These are phyloP conservation scores for Theocolax elegans DNA, from an alignment of 1,140 invertebrate species.

Conservation along the genomic window DNA sequence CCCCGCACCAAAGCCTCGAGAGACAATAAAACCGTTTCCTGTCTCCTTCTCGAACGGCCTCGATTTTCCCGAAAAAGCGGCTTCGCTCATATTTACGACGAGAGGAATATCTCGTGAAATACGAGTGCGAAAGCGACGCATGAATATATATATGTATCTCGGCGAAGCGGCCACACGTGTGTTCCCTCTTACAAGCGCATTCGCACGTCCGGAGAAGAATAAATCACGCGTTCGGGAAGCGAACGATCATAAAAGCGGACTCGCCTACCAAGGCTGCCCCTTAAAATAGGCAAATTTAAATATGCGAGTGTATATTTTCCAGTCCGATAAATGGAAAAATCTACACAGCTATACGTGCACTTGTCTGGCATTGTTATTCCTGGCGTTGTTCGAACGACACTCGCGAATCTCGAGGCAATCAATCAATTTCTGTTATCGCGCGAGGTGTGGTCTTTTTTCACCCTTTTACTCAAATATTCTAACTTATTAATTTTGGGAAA, in stretches of 20 bases:
- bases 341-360: not conserved
- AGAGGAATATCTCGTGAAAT: constrained; percentile 14
- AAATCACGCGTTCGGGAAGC: constrained; percentile 18
- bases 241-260: constrained; percentile 21
- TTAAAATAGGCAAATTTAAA: constrained; percentile 16
- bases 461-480: not conserved
- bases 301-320: constrained; percentile 7
- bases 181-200: constrained; percentile 5
- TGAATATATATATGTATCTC: not conserved
- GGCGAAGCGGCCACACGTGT: constrained; percentile 6
- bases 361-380: not conserved
- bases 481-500: no score
- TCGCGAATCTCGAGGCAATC: constrained; percentile 11
- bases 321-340: constrained; percentile 5
- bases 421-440: not conserved
- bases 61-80: constrained; percentile 16
- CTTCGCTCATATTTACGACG: constrained; percentile 19
- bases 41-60: not conserved
- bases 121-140: constrained; percentile 19
- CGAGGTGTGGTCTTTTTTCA: not conserved
- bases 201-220: constrained; percentile 15
- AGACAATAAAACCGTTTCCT: constrained; percentile 37
- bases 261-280: constrained; percentile 8
- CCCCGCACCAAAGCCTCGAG: not conserved
- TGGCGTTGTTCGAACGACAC: not conserved